Evolutionary conservation across 30 jellyfish, hydroid and myxozoan species (phyloP).

Genomic region (Chrysaora quinquecirrha): DNA sequence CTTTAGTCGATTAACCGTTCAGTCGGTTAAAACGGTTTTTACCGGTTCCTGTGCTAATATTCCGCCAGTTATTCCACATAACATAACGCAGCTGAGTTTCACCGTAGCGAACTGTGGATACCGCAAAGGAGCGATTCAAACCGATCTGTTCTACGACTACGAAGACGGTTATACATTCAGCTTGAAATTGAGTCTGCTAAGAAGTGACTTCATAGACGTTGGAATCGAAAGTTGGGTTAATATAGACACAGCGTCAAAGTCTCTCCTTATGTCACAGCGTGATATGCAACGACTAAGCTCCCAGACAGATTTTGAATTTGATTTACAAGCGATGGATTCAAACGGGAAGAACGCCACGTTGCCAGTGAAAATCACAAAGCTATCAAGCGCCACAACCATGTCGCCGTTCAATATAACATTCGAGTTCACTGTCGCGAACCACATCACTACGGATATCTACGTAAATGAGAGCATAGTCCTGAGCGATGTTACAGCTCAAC

Average conservation of each 20-base stretch:
- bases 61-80: constrained; percentile 71
- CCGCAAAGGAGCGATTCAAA: constrained; percentile 29
- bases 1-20: constrained; percentile 33
- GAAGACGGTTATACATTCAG: constrained; percentile 75
- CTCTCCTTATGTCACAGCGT: constrained; percentile 26
- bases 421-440: constrained; percentile 8
- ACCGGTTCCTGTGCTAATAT: constrained; percentile 71
- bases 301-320: background rate
- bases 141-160: constrained; percentile 77
- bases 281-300: constrained; percentile 40
- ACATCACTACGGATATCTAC: background rate
- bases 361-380: constrained; percentile 9
- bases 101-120: constrained; percentile 65
- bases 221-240: constrained; percentile 61
- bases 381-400: background rate
- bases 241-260: constrained; percentile 22
- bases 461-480: constrained; percentile 51
- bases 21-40: constrained; percentile 67
- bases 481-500: constrained; percentile 22
- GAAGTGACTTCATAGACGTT: constrained; percentile 28
- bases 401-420: constrained; percentile 74
- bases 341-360: constrained; percentile 33
- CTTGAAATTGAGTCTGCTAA: constrained; percentile 38
- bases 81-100: constrained; percentile 37
- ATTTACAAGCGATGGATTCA: constrained; percentile 68